Percentiles rank a stretch among this genome's conserved stretches.
phyloP scores from a whole-genome alignment of 2,888 invertebrate genomes.

The Eupithecia vulgata region DNA sequence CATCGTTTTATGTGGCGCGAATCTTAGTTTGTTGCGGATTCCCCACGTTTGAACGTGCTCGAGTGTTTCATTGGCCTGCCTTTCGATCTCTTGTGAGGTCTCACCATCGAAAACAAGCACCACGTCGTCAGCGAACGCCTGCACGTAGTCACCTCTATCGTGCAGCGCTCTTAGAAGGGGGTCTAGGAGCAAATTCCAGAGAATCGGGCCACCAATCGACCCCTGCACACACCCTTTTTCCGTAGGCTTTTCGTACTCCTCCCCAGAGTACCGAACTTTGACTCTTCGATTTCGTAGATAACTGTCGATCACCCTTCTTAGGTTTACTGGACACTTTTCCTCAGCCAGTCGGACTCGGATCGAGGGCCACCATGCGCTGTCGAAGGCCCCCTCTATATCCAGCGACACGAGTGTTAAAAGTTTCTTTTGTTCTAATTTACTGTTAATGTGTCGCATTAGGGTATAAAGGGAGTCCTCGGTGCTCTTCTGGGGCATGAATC shows the following conservation, averaged over 20 bases:
- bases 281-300: conserved; percentile 7
- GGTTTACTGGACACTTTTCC: too few species aligned
- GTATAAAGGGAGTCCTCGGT: conserved; percentile 6
- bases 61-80: too few species aligned
- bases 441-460: not conserved
- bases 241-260: not conserved
- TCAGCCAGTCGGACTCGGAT: not conserved
- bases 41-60: too few species aligned
- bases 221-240: conserved; percentile 13
- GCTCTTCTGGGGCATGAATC: not conserved
- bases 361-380: conserved; percentile 7
- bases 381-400: conserved; percentile 14
- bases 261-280: conserved; percentile 1
- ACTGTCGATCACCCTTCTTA: conserved; percentile 9
- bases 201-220: not conserved
- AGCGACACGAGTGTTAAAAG: not conserved
- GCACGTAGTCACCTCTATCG: too few species aligned
- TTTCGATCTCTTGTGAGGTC: too few species aligned
- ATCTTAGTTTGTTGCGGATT: too few species aligned
- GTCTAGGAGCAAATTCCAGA: conserved; percentile 8
- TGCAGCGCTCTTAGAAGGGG: not conserved
- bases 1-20: too few species aligned
- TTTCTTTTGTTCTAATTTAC: not conserved
- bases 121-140: too few species aligned
- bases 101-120: too few species aligned